Conservation (phyloP, 2,888 invertebrate species). For the Caenorhabditis sp. region DNA sequence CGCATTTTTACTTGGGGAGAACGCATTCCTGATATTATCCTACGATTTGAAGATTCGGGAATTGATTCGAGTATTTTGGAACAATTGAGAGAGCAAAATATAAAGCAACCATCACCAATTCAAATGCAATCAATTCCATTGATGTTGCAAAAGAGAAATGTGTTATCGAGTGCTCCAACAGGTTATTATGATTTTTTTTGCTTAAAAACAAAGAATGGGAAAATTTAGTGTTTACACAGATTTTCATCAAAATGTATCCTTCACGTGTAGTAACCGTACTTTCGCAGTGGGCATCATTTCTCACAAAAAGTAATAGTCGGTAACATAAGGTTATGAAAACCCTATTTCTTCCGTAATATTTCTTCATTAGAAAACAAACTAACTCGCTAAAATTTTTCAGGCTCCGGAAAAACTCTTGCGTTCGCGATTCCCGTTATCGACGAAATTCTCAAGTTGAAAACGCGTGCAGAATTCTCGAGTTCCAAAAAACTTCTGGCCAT, state of each 20-base stretch:
- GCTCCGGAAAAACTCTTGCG: constrained; percentile 92
- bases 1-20: constrained; percentile 67
- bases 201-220: neutral
- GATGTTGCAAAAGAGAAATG: constrained; percentile 79
- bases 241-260: too few relatives aligned
- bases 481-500: constrained; percentile 77
- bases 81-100: constrained; percentile 30
- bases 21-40: constrained; percentile 62
- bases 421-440: constrained; percentile 89
- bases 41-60: constrained; percentile 56
- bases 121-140: constrained; percentile 92
- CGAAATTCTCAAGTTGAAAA: constrained; percentile 74
- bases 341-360: too few relatives aligned
- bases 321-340: neutral
- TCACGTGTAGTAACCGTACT: too few relatives aligned
- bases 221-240: too few relatives aligned
- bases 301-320: too few relatives aligned
- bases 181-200: constrained; percentile 73
- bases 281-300: too few relatives aligned
- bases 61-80: constrained; percentile 29
- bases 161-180: constrained; percentile 93
- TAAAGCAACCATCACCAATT: constrained; percentile 82
- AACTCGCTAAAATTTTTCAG: constrained; percentile 71
- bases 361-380: constrained; percentile 11
- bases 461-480: constrained; percentile 70